A percentile compares a stretch with the other conserved stretches of the same genome.
Evolutionary conservation across 1,140 invertebrate species (phyloP).

Genomic region (Spodoptera litura): DNA sequence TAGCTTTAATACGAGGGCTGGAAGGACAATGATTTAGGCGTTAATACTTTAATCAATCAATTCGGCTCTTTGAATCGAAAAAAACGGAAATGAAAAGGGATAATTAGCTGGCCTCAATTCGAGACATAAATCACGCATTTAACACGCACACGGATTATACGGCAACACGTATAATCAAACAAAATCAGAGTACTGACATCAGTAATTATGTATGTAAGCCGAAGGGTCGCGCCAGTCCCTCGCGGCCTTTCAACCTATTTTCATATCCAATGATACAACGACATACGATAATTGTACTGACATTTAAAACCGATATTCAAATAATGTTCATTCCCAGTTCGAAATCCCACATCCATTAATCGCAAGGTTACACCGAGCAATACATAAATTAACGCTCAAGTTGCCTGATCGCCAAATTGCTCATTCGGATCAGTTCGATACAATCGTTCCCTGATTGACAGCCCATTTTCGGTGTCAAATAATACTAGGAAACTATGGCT

Average conservation of each 20-base stretch:
- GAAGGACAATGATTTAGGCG: too few species aligned
- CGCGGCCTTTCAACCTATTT: slow-evolving; percentile 9
- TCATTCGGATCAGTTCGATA: slow-evolving; percentile 50
- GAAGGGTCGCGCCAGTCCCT: not conserved
- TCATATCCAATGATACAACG: slow-evolving; percentile 21
- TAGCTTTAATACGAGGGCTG: not conserved
- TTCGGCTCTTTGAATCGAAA: too few species aligned
- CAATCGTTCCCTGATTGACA: slow-evolving; percentile 63
- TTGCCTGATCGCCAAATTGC: slow-evolving; percentile 43
- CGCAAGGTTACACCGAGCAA: slow-evolving; percentile 36
- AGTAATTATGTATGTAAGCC: slow-evolving; percentile 11
- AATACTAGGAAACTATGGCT: slow-evolving; percentile 65
- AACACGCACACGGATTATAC: not conserved
- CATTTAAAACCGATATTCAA: slow-evolving; percentile 33
- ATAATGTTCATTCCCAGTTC: slow-evolving; percentile 11
- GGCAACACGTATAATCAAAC: not conserved
- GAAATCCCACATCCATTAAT: slow-evolving; percentile 23
- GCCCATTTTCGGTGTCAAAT: slow-evolving; percentile 64
- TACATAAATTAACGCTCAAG: slow-evolving; percentile 46
- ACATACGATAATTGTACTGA: slow-evolving; percentile 3
- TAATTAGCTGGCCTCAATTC: too few species aligned
- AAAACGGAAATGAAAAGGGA: too few species aligned
- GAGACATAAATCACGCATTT: too few species aligned
- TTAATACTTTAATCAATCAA: too few species aligned
- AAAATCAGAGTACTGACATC: slow-evolving; percentile 10